phyloP scores from a whole-genome alignment of 2,797 vertebrate species.

The Aldrovandia affinis region DNA sequence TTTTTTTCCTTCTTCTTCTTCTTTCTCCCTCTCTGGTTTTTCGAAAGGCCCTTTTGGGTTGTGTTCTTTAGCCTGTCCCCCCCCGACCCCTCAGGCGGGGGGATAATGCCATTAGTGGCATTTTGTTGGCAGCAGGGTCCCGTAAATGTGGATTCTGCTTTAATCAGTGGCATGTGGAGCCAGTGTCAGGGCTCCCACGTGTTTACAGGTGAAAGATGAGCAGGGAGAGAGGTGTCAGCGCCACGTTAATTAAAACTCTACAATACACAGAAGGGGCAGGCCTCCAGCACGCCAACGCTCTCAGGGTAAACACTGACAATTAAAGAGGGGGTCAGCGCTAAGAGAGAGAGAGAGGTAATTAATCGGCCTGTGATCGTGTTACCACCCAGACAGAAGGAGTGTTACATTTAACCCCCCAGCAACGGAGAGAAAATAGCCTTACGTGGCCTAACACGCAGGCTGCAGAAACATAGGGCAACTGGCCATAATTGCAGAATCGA shows the following conservation, averaged over 20 bases:
- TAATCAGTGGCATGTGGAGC: conserved; percentile 81
- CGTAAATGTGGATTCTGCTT: conserved; percentile 80
- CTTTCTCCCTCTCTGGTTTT: conserved; percentile 58
- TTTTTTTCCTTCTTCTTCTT: conserved; percentile 54
- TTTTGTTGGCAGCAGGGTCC: conserved; percentile 81
- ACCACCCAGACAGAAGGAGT: conserved; percentile 62
- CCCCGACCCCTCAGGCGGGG: conserved; percentile 65
- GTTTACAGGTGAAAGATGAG: conserved; percentile 86
- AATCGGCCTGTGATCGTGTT: conserved; percentile 72
- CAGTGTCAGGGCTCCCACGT: conserved; percentile 78
- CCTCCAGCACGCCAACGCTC: conserved; percentile 51
- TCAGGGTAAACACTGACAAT: conserved; percentile 66
- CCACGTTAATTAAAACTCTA: conserved; percentile 78
- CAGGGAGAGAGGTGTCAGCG: conserved; percentile 76
- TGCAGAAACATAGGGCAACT: not conserved
- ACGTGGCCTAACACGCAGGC: conserved; percentile 7
- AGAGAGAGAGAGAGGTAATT: conserved; percentile 67
- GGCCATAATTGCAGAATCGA: conserved; percentile 14
- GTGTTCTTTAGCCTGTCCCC: conserved; percentile 56
- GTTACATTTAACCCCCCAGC: conserved; percentile 3
- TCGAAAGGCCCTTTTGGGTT: conserved; percentile 67
- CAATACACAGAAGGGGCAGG: conserved; percentile 50
- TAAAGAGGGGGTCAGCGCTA: conserved; percentile 50
- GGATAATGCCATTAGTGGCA: conserved; percentile 82
- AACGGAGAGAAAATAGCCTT: not conserved